phyloP scores from a whole-genome alignment of 2,888 invertebrate species.

The Troglohyphantes excavatus region DNA sequence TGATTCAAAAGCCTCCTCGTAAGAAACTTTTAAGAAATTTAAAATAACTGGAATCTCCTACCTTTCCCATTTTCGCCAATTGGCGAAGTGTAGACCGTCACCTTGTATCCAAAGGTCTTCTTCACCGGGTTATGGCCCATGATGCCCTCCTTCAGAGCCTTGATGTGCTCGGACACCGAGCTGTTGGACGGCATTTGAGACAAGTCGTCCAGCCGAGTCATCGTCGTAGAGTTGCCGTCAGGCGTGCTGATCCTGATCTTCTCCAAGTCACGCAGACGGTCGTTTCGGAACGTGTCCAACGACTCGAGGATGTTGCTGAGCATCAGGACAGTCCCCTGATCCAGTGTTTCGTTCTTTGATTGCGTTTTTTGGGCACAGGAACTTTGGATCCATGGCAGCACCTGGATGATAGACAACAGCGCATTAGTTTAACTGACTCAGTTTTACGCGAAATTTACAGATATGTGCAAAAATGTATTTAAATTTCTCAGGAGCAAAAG shows the following conservation, averaged over 20 bases:
- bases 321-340: slow-evolving; percentile 63
- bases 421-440: too few species aligned
- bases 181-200: slow-evolving; percentile 30
- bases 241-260: slow-evolving; percentile 47
- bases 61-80: slow-evolving; percentile 66
- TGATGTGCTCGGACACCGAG: slow-evolving; percentile 67
- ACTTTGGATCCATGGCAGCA: slow-evolving; percentile 28
- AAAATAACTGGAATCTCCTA: neutral
- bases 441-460: too few species aligned
- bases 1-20: too few species aligned
- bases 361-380: neutral
- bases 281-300: slow-evolving; percentile 64
- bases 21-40: too few species aligned
- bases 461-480: too few species aligned
- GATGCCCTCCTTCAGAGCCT: slow-evolving; percentile 64
- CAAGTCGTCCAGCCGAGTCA: neutral
- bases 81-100: slow-evolving; percentile 78
- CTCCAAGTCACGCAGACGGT: slow-evolving; percentile 56
- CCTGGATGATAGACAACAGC: neutral
- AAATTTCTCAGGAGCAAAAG: too few species aligned
- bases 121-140: slow-evolving; percentile 75
- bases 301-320: slow-evolving; percentile 73
- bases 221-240: slow-evolving; percentile 16
- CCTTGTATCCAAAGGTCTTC: slow-evolving; percentile 79
- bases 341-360: slow-evolving; percentile 46